phyloP scores from a whole-genome alignment of 2,113 vertebrate species.

The Apeltes quadracus region DNA sequence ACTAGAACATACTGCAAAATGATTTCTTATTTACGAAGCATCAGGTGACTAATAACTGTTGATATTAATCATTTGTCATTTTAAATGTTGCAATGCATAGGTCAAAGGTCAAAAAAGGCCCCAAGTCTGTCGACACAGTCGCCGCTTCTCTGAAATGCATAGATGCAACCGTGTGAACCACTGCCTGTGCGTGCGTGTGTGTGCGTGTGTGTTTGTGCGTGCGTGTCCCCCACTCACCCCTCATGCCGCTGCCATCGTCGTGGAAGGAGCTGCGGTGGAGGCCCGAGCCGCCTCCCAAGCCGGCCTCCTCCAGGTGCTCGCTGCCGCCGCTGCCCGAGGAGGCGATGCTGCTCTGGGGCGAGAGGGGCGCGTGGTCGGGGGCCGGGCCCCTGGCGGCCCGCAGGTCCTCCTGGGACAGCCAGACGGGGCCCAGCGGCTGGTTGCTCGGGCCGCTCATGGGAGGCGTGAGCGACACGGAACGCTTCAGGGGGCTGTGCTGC shows the following conservation, averaged over 20 bases:
- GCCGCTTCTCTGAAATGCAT: no score
- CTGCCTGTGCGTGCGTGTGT: neutral
- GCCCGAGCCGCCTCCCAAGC: constrained; percentile 68
- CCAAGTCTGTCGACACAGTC: no score
- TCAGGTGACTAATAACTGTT: no score
- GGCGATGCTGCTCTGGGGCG: constrained; percentile 99
- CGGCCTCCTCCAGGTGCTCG: constrained; percentile 96
- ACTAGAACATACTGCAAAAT: no score
- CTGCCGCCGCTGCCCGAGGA: constrained; percentile 99
- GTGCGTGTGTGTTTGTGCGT: no score
- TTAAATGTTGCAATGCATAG: no score
- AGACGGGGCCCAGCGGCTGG: constrained; percentile 95
- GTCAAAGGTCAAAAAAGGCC: no score
- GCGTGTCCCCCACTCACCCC: constrained; percentile 84
- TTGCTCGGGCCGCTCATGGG: constrained; percentile 93
- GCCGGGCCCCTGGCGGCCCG: constrained; percentile 87
- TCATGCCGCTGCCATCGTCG: constrained; percentile 98
- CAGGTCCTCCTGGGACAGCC: constrained; percentile 99
- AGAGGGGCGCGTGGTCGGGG: constrained; percentile 96
- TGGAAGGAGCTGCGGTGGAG: constrained; percentile 94
- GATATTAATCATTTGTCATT: no score
- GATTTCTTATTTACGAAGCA: no score
- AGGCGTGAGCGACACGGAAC: constrained; percentile 98
- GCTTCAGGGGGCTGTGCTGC: constrained; percentile 98
- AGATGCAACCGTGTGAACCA: no score